Conservation (phyloP, 2,113 vertebrate species). For the Oostethus manadensis region DNA sequence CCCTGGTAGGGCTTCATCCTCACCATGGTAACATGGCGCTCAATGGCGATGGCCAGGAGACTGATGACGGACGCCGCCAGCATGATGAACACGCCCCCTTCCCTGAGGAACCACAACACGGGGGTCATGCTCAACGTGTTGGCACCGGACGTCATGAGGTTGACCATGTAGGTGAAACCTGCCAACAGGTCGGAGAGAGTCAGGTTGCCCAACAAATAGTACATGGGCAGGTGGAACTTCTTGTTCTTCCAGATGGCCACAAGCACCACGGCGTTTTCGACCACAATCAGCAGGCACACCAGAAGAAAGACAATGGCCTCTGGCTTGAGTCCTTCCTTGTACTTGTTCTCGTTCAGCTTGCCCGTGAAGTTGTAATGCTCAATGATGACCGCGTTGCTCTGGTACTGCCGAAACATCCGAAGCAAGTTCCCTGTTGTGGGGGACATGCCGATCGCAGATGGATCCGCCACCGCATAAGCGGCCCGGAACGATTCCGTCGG, state of each 20-base stretch:
- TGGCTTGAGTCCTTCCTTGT: constrained; percentile 73
- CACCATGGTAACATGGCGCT: constrained; percentile 86
- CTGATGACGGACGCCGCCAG: constrained; percentile 83
- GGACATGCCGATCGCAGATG: constrained; percentile 20
- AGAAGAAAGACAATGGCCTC: constrained; percentile 76
- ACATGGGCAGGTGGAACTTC: constrained; percentile 88
- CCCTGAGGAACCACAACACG: constrained; percentile 80
- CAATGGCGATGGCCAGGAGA: constrained; percentile 85
- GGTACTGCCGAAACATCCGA: constrained; percentile 67
- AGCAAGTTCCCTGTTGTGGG: constrained; percentile 40
- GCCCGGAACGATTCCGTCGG: constrained; percentile 42
- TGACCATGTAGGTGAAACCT: constrained; percentile 84
- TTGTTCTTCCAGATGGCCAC: constrained; percentile 83
- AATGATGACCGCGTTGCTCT: constrained; percentile 70
- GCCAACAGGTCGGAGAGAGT: constrained; percentile 86
- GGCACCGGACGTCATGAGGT: constrained; percentile 82
- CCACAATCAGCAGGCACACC: constrained; percentile 80
- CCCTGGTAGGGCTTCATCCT: constrained; percentile 78
- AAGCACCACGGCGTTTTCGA: constrained; percentile 83
- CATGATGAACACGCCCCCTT: constrained; percentile 84
- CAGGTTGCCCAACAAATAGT: constrained; percentile 83
- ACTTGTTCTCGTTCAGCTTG: constrained; percentile 76
- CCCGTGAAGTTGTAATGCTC: constrained; percentile 86
- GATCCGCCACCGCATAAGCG: constrained; percentile 21
- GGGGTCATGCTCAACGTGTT: constrained; percentile 81